These are phyloP conservation scores for Syncerus caffer DNA, from an alignment of 2,797 vertebrate genomes.

Conservation along the genomic window DNA sequence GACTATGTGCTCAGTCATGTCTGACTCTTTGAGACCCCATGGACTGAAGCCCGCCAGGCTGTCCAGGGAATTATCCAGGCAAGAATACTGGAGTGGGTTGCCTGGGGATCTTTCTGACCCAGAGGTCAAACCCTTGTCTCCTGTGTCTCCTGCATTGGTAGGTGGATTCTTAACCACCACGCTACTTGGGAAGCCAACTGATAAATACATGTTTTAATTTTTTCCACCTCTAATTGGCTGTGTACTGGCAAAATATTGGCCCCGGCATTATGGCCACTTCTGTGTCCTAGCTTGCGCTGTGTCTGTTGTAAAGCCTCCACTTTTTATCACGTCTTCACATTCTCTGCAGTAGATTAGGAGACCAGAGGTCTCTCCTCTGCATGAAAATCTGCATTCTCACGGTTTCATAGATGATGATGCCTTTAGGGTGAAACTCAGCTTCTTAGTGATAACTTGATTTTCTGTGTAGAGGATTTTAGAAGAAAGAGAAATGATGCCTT, in stretches of 20 bases:
- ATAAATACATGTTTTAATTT: not conserved
- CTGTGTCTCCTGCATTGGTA: not conserved
- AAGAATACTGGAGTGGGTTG: not conserved
- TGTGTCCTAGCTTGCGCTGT: not conserved
- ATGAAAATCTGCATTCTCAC: not conserved
- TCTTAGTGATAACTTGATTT: not conserved
- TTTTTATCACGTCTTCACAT: not conserved
- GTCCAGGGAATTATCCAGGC: not conserved
- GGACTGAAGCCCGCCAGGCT: not conserved
- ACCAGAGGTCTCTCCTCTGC: not conserved
- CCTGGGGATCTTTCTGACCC: not conserved
- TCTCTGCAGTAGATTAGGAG: not conserved
- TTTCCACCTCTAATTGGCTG: not conserved
- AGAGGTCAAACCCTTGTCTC: not conserved
- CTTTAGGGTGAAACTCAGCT: not conserved
- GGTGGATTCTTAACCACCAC: not conserved
- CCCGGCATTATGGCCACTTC: not conserved
- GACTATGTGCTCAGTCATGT: not conserved
- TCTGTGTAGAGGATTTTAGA: not conserved
- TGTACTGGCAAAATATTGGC: too few species aligned
- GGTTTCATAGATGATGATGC: not conserved
- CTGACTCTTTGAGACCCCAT: not conserved
- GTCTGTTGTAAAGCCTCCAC: not conserved
- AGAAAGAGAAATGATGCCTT: not conserved
- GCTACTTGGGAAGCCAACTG: not conserved